These are phyloP conservation scores for Drosophila trapezifrons DNA, from an alignment of 1,140 invertebrate genomes.

Conservation along the genomic window DNA sequence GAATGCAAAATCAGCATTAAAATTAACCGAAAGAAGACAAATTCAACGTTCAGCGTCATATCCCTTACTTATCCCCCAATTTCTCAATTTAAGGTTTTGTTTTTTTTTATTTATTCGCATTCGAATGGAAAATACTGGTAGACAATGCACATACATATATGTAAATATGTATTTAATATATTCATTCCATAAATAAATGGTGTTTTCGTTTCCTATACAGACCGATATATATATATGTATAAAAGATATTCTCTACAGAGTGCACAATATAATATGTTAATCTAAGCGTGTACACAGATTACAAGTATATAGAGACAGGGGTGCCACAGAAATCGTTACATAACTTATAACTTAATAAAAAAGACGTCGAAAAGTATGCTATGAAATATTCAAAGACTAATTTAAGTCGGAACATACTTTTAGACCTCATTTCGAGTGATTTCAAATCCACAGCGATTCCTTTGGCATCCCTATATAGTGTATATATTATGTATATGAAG, in stretches of 20 bases:
- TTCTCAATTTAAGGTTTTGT: conserved; percentile 1
- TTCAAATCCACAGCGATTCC: background rate
- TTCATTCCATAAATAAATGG: conserved; percentile 76
- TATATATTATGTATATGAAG: conserved; percentile 50
- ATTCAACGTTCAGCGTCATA: too few species aligned
- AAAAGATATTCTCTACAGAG: conserved; percentile 78
- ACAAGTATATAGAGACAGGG: conserved; percentile 41
- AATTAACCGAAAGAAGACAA: too few species aligned
- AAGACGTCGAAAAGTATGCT: background rate
- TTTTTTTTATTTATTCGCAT: conserved; percentile 62
- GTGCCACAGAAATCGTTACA: background rate
- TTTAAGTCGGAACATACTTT: background rate
- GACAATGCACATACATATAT: conserved; percentile 70
- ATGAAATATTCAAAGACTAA: background rate
- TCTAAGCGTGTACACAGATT: conserved; percentile 64
- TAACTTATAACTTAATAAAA: background rate
- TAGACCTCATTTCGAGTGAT: background rate
- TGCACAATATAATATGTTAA: conserved; percentile 71
- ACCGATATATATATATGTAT: conserved; percentile 64
- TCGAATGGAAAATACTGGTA: conserved; percentile 79
- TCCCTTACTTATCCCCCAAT: background rate
- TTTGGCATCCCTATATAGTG: conserved; percentile 8
- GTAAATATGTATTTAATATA: conserved; percentile 64
- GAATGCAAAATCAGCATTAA: too few species aligned
- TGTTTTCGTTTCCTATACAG: conserved; percentile 59